Evolutionary conservation across 2,113 vertebrate species (phyloP).

Genomic region (Carettochelys insculpta): DNA sequence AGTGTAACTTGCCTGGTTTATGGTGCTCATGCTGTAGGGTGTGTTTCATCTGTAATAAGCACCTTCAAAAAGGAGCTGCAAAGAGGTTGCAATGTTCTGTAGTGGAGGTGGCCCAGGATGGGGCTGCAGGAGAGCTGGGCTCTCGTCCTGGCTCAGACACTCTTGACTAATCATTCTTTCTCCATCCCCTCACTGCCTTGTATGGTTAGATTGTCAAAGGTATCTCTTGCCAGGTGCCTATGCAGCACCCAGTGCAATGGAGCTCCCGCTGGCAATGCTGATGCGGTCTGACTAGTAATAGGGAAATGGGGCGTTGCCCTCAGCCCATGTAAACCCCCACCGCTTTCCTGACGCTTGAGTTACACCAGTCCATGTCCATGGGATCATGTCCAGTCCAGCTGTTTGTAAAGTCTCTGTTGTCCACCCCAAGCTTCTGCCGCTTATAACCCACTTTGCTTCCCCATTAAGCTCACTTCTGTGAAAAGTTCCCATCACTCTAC

Average conservation of each 20-base stretch:
- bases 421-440: too few species aligned
- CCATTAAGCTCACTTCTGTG: not conserved
- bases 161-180: not conserved
- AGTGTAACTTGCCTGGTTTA: not conserved
- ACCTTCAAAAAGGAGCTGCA: not conserved
- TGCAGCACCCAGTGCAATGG: accelerated
- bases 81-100: not conserved
- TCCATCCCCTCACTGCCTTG: not conserved
- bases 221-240: accelerated
- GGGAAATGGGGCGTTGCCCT: not conserved
- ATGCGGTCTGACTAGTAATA: accelerated
- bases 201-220: not conserved
- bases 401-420: not conserved
- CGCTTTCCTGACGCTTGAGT: not conserved
- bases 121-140: not conserved
- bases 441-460: too few species aligned
- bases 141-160: not conserved
- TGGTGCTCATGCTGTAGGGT: too few species aligned
- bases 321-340: not conserved
- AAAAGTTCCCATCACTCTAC: accelerated
- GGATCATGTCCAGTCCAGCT: not conserved
- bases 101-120: not conserved
- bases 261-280: accelerated
- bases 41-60: not conserved
- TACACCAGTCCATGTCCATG: accelerated